A percentile compares a stretch with the other conserved stretches of the same genome.
phyloP scores from a whole-genome alignment of 2,888 invertebrate genomes.

The Cerastoderma edule region DNA sequence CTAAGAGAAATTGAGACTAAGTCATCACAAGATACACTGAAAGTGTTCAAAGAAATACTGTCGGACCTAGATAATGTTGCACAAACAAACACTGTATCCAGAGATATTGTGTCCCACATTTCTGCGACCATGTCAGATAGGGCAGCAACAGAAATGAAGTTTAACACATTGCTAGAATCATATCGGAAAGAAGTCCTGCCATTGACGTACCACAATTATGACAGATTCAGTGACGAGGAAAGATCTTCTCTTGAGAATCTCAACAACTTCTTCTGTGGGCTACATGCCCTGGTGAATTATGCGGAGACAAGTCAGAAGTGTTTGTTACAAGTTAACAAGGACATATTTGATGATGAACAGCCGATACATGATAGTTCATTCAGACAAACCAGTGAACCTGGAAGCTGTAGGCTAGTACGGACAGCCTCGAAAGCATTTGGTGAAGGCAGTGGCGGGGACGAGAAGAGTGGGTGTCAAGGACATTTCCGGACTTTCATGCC shows the following conservation, averaged over 20 bases:
- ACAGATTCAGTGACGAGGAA: conserved; percentile 26
- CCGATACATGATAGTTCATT: conserved; percentile 30
- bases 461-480: conserved; percentile 44
- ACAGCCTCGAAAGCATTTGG: conserved; percentile 45
- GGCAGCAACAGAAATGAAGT: conserved; percentile 40
- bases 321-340: conserved; percentile 25
- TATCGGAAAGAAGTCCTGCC: conserved; percentile 41
- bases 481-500: conserved; percentile 21
- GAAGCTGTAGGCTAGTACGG: conserved; percentile 36
- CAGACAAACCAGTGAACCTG: conserved; percentile 29
- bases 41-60: conserved; percentile 39
- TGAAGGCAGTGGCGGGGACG: conserved; percentile 41
- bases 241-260: conserved; percentile 3
- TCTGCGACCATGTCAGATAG: conserved; percentile 44
- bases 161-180: conserved; percentile 28
- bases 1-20: conserved; percentile 53
- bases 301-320: conserved; percentile 40
- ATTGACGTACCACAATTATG: conserved; percentile 25
- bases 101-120: conserved; percentile 31
- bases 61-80: conserved; percentile 32
- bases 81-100: conserved; percentile 4
- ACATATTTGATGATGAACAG: conserved; percentile 22
- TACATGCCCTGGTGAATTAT: conserved; percentile 48
- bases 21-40: conserved; percentile 33
- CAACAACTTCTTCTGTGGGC: conserved; percentile 45